These are phyloP conservation scores for Agrotis clavis DNA, from an alignment of 2,888 invertebrate species.

Conservation along the genomic window DNA sequence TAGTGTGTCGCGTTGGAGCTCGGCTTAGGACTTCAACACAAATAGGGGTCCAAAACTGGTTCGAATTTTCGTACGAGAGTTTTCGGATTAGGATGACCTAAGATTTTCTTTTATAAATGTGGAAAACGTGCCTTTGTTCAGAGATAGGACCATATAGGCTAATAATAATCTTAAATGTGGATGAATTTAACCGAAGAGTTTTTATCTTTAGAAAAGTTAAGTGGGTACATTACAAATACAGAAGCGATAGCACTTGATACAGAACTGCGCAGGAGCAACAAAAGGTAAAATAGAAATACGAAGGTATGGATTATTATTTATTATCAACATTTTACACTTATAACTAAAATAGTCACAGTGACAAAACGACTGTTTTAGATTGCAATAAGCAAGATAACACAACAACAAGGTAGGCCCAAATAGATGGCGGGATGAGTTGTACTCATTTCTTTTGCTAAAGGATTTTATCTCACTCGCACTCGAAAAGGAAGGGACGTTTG, in stretches of 20 bases:
- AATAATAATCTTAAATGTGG: neutral
- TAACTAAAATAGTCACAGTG: neutral
- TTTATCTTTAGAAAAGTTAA: no score
- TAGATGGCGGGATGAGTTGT: neutral
- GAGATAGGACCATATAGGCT: neutral
- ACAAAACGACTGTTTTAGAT: neutral
- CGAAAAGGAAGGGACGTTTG: no score
- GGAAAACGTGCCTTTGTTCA: neutral
- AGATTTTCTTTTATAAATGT: conserved; percentile 13
- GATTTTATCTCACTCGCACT: neutral
- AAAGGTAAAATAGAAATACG: neutral
- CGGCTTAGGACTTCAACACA: conserved; percentile 19
- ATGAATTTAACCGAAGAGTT: neutral
- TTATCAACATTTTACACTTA: neutral
- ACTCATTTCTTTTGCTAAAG: neutral
- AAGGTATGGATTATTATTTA: neutral
- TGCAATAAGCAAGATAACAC: neutral
- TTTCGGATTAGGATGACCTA: conserved; percentile 15
- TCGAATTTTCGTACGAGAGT: neutral
- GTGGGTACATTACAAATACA: neutral
- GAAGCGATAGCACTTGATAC: neutral
- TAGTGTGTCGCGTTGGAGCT: conserved; percentile 32
- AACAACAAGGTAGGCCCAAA: neutral
- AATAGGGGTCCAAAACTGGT: conserved; percentile 17
- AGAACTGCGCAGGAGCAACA: neutral